Conservation (phyloP, 2,888 invertebrate genomes). For the Dermolepida albohirtum region DNA sequence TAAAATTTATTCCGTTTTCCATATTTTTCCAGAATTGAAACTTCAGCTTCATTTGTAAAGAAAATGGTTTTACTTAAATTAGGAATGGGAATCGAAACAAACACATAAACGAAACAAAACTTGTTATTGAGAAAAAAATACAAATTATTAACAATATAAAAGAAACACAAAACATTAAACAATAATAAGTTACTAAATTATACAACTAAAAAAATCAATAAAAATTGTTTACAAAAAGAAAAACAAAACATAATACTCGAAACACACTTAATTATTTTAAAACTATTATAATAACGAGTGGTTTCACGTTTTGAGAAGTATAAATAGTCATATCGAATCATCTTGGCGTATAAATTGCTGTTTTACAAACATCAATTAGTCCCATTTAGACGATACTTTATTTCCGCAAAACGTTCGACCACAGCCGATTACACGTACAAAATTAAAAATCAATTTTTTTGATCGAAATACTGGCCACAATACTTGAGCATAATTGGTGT, state of each 20-base stretch:
- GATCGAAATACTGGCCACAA: constrained; percentile 44
- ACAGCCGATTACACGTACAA: no score
- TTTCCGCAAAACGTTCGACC: no score
- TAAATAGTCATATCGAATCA: no score
- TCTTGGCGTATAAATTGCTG: no score
- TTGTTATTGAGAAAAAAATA: constrained; percentile 28
- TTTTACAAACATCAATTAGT: no score
- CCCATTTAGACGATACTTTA: no score
- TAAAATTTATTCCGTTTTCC: no score
- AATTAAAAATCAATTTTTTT: constrained; percentile 4
- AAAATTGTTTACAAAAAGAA: neutral
- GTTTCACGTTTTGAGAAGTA: neutral
- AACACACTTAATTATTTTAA: constrained; percentile 11
- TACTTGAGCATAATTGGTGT: neutral
- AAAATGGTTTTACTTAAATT: no score
- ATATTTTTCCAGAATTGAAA: no score
- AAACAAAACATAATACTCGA: no score
- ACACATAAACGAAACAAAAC: constrained; percentile 22
- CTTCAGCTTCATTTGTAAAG: no score
- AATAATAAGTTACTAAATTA: constrained; percentile 24
- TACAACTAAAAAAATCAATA: constrained; percentile 10
- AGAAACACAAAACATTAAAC: constrained; percentile 47
- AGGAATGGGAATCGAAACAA: neutral
- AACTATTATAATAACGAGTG: constrained; percentile 1
- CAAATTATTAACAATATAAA: constrained; percentile 43